Evolutionary conservation across 2,797 vertebrate genomes (phyloP), one percentile per base, ranked within the genome.

Genomic region (Myotis myotis): DNA sequence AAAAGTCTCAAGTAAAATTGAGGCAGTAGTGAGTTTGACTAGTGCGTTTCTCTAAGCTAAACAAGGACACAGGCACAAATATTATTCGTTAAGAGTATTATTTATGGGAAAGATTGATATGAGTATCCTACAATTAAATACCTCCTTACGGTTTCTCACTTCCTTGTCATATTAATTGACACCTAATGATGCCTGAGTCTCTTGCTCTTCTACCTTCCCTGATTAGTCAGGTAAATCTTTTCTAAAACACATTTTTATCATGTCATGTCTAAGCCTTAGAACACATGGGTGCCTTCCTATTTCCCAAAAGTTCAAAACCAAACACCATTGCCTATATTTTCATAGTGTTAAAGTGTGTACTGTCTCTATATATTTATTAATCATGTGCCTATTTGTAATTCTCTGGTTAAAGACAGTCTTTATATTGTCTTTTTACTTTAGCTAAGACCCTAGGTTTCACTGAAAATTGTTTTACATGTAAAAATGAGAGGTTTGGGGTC

Each of bases 1-100:
- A 60, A 60, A 74, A 85, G 44, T 95, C 85, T 96, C 81, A 90
- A 72, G n/a, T 78, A 36, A 85, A 70, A 28, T 38, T 36, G 66
- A 74, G 8, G 30, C 28, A 41, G 55, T 17, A 4, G 36, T 66
- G 60, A 78, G 30, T 79, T 57, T 86, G 51, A 0, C 1, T 8
- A 51, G 81, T 76, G 25, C 16, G 6, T 55, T 23, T 41, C 16
- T 25, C 33, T 64, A 36, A 71, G 41, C 25, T 81, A 36, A 87
- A 49, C 6, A 57, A 47, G 44, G 30, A 22, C 47, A 64, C 28
- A 28, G 11, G 19, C 47, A 55, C 1, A 16, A 4, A 70, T 6
- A 0, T 6, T 7, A 22, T 25, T 0, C 1, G 66, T 17, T 23
- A 38, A 81, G 68, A 79, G 47, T 7, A 38, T 2, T 64, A 20